Evolutionary conservation across 2,113 vertebrate genomes (phyloP), one percentile per base, ranked within the genome.

Genomic region (Balaeniceps rex): DNA sequence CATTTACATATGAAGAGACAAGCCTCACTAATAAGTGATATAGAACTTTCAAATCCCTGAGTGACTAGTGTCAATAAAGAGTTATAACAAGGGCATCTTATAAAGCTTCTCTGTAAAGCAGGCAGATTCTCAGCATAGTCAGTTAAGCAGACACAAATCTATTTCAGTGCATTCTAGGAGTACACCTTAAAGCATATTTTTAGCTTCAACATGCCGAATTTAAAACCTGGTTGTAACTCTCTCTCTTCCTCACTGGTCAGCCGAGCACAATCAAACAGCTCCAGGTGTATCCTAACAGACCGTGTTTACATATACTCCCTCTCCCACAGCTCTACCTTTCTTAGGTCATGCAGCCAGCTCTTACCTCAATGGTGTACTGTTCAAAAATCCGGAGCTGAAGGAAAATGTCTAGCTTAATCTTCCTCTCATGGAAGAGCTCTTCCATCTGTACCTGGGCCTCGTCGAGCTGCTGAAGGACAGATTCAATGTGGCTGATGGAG

Each of bases 361-460:
- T 96, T 93, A 99, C 99, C 99, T 99, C 99, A 14, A 99, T 99
- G 34, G 99, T 99, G 77, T 99, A 99, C 96, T 99, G 99, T 92
- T 99, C 99, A 92, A 99, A 99, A 97, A 99, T 99, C 74, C 99
- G 98, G 19, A 99, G 97, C 97, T 99, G 99, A 68, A 99, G 98
- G 93, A 99, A 99, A 96, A 99, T 99, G 96, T 99, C 99, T 96
- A 99, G 98, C 94, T 99, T 99, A 95, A 99, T 99, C 97, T 99
- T 99, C 83, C 99, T 98, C 79, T 99, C 99, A 6, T 99, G 99
- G 95, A 99, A 99, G 51, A 99, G 98, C 78, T 99, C 99, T 97
- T 99, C 99, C 99, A 99, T 99, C 98, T 99, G 99, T 58, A 99
- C 99, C 97, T 99, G 99, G 24, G 99, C 99, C 91, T 99, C 99